A percentile compares a stretch with the other conserved stretches of the same genome.
Conservation (phyloP, 2,797 vertebrate species). For the Artibeus lituratus region DNA sequence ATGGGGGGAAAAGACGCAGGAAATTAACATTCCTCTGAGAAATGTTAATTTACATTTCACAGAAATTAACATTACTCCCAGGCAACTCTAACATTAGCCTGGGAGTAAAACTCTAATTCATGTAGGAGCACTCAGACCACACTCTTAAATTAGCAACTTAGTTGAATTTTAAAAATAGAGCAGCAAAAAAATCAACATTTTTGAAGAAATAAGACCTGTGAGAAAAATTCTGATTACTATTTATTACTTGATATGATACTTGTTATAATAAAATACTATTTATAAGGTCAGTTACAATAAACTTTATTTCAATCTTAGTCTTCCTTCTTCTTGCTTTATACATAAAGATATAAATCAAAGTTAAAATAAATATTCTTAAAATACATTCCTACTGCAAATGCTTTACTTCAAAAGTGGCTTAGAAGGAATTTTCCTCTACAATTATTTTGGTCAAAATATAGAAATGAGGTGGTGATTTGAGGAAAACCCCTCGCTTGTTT, state of each 20-base stretch:
- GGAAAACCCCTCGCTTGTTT: not conserved
- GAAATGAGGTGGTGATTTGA: not conserved
- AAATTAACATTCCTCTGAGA: constrained; percentile 51
- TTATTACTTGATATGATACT: constrained; percentile 36
- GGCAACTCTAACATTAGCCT: not conserved
- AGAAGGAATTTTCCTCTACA: not conserved
- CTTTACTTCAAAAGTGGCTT: constrained; percentile 21
- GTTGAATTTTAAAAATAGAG: constrained; percentile 51
- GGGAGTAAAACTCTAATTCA: constrained; percentile 44
- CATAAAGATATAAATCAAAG: constrained; percentile 24
- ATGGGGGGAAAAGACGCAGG: not conserved
- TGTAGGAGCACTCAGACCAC: not conserved
- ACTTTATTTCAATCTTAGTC: constrained; percentile 3
- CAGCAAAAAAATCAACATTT: constrained; percentile 37
- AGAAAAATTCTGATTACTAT: constrained; percentile 47
- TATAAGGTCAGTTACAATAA: constrained; percentile 21
- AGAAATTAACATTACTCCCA: too few relatives aligned
- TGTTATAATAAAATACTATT: constrained; percentile 25
- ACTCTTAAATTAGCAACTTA: constrained; percentile 45
- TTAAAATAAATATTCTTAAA: not conserved
- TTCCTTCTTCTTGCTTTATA: constrained; percentile 6
- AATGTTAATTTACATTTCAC: too few relatives aligned
- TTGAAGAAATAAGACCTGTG: constrained; percentile 34
- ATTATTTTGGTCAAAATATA: constrained; percentile 27
- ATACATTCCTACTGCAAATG: not conserved